Evolutionary conservation across 2,888 invertebrate species (phyloP).

Genomic region (Neria commutata): DNA sequence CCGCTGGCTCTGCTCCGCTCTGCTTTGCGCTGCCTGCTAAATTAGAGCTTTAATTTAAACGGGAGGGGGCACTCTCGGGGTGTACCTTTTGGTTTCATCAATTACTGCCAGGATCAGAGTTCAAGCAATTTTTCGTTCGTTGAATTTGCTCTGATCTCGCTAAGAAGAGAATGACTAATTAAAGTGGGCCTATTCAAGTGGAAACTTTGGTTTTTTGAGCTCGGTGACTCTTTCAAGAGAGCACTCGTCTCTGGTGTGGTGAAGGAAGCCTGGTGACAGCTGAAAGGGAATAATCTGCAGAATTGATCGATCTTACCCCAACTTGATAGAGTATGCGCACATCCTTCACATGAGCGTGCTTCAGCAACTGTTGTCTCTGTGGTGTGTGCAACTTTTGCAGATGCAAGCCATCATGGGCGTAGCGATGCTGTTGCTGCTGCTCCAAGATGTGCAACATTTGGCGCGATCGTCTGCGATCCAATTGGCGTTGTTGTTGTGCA

Average conservation of each 20-base stretch:
- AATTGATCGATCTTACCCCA: slow-evolving; percentile 59
- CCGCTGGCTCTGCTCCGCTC: not conserved
- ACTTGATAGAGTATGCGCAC: slow-evolving; percentile 71
- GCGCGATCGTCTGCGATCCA: slow-evolving; percentile 57
- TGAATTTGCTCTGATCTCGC: too few species aligned
- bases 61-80: not conserved
- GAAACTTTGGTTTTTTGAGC: too few species aligned
- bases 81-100: not conserved
- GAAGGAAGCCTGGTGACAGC: too few species aligned
- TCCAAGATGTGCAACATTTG: slow-evolving; percentile 64
- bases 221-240: too few species aligned
- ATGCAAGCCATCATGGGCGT: slow-evolving; percentile 15
- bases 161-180: too few species aligned
- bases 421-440: slow-evolving; percentile 33
- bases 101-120: slow-evolving; percentile 1
- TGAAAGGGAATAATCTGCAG: too few species aligned
- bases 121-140: too few species aligned
- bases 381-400: slow-evolving; percentile 26
- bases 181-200: too few species aligned
- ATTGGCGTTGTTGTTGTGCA: slow-evolving; percentile 38
- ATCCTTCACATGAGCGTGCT: slow-evolving; percentile 40
- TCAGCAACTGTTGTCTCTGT: slow-evolving; percentile 27
- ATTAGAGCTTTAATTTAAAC: not conserved
- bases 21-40: not conserved
- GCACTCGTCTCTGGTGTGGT: too few species aligned